Percentiles rank a stretch among this genome's conserved stretches.
phyloP scores from a whole-genome alignment of 2,888 invertebrate genomes.

The Leucania comma region DNA sequence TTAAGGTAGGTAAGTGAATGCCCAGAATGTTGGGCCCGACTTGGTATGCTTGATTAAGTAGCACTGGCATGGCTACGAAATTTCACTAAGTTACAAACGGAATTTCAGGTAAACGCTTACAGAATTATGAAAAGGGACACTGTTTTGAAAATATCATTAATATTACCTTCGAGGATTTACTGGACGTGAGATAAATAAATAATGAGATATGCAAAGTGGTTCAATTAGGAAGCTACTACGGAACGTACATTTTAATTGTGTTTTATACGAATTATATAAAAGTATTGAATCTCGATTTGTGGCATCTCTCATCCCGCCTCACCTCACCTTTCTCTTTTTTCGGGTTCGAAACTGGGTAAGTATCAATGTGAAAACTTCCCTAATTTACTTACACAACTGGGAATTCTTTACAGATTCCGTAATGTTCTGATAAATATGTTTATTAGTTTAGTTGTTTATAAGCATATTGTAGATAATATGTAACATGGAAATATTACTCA shows the following conservation, averaged over 20 bases:
- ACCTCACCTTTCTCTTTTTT: too few species aligned
- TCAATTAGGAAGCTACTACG: neutral
- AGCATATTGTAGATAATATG: too few species aligned
- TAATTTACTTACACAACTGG: too few species aligned
- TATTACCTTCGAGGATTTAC: slow-evolving; percentile 16
- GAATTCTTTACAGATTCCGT: too few species aligned
- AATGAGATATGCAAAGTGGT: slow-evolving; percentile 9
- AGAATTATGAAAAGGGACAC: slow-evolving; percentile 10
- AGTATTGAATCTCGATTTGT: too few species aligned
- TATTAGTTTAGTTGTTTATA: too few species aligned
- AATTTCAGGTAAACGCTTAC: slow-evolving; percentile 16
- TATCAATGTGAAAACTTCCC: too few species aligned
- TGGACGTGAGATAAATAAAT: slow-evolving; percentile 21
- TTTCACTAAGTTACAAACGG: slow-evolving; percentile 14
- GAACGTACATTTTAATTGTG: neutral
- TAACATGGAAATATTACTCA: too few species aligned
- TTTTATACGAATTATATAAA: neutral
- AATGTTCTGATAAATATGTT: too few species aligned
- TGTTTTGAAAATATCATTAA: slow-evolving; percentile 5
- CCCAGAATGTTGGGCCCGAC: slow-evolving; percentile 14
- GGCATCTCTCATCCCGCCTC: too few species aligned
- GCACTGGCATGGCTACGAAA: neutral
- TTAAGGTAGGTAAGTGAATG: slow-evolving; percentile 6
- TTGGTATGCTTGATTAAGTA: slow-evolving; percentile 5
- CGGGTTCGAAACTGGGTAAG: too few species aligned